These are phyloP conservation scores for Echinarachnius parma DNA, from an alignment of 53 echinoderm and acorn worm genomes.

Conservation along the genomic window DNA sequence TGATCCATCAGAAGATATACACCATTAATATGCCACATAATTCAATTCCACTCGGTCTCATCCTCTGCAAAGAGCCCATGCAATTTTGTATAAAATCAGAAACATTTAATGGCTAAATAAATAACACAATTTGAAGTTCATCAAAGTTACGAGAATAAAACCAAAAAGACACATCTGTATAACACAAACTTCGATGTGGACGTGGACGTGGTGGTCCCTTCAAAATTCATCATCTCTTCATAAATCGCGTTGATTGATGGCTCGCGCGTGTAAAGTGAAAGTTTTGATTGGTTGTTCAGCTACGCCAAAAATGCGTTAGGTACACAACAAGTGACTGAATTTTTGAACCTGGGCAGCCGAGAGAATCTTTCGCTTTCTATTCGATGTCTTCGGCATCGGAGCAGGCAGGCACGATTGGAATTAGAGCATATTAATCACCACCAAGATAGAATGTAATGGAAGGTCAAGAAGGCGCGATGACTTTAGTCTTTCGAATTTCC, in stretches of 20 bases:
- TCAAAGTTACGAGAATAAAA: too few relatives aligned
- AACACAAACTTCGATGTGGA: too few relatives aligned
- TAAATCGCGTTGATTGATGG: constrained; percentile 43
- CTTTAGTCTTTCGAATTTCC: too few relatives aligned
- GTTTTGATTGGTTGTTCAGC: constrained; percentile 39
- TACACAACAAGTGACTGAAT: constrained; percentile 44
- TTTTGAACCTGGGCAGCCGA: constrained; percentile 15
- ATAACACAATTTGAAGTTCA: too few relatives aligned
- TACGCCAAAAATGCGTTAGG: constrained; percentile 38
- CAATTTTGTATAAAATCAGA: too few relatives aligned
- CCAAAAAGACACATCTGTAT: too few relatives aligned
- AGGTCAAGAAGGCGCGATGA: constrained; percentile 35
- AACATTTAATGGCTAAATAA: too few relatives aligned
- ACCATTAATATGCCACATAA: too few relatives aligned
- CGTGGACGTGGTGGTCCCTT: background rate
- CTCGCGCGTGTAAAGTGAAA: constrained; percentile 27
- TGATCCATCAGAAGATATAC: too few relatives aligned
- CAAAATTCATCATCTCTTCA: constrained; percentile 25
- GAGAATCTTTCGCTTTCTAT: background rate
- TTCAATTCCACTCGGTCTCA: too few relatives aligned
- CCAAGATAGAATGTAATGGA: constrained; percentile 2
- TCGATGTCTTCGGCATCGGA: background rate
- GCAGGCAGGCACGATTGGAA: constrained; percentile 23
- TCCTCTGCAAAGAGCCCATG: too few relatives aligned
- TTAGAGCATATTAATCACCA: constrained; percentile 43